These are phyloP conservation scores for Dioctria rufipes DNA, from an alignment of 2,888 invertebrate species.

Conservation along the genomic window DNA sequence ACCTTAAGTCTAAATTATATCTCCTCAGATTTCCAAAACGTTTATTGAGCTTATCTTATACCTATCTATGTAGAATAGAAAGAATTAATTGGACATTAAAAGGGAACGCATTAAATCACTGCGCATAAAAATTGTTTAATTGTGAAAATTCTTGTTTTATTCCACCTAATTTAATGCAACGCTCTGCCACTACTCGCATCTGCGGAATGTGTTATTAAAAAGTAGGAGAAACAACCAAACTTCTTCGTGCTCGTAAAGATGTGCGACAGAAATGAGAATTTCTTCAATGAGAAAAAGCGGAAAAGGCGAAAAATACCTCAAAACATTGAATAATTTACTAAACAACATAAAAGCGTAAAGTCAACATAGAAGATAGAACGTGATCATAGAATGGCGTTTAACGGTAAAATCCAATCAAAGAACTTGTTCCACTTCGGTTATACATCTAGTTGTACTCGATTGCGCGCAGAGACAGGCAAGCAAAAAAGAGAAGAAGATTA, in stretches of 20 bases:
- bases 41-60: too few relatives aligned
- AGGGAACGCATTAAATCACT: slow-evolving; percentile 6
- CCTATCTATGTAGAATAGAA: too few relatives aligned
- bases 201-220: not conserved
- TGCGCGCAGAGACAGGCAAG: slow-evolving; percentile 19
- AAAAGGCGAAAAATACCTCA: slow-evolving; percentile 20
- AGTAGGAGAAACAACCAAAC: not conserved
- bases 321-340: slow-evolving; percentile 34
- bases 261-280: slow-evolving; percentile 8
- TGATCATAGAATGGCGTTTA: slow-evolving; percentile 53
- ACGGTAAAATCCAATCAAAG: slow-evolving; percentile 54
- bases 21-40: too few relatives aligned
- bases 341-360: slow-evolving; percentile 40
- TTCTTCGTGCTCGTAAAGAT: not conserved
- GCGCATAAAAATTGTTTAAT: not conserved
- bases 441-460: slow-evolving; percentile 13
- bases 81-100: not conserved
- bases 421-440: slow-evolving; percentile 50
- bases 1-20: too few relatives aligned
- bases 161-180: slow-evolving; percentile 9
- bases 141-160: slow-evolving; percentile 10
- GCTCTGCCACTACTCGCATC: not conserved
- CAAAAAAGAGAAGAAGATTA: slow-evolving; percentile 43
- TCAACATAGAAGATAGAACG: slow-evolving; percentile 51
- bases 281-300: slow-evolving; percentile 7